Base-by-base conservation (phyloP, 2,113 vertebrate species). In the Platichthys flesus region DNA sequence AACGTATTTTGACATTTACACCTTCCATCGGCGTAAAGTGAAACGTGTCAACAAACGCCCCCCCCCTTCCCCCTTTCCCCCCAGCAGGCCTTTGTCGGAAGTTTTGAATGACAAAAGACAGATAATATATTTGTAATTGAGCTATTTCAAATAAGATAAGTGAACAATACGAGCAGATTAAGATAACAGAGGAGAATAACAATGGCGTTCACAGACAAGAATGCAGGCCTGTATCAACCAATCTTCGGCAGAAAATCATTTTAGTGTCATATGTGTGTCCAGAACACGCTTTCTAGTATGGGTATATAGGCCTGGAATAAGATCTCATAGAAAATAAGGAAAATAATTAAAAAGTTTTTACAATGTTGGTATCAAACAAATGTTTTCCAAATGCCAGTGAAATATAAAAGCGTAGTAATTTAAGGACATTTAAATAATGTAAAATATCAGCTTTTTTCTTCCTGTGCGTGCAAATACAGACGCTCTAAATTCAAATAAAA, bases 121-220 rank as follows among this genome's bases (percentile, higher is more conserved):
- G 85, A 92, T 90, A 83, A 91, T 79, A 83, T 72, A 82, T 88
- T 82, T 89, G 82, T 91, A 91, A 92, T 87, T 88, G 89, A 83
- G 84, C 87, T 70, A 78, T 89, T 92, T 85, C 67, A 88, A 90
- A 88, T 77, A 79, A 85, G 85, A 86, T 82, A 89, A 82, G 74
- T n/a, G 74, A 82, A 92, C 90, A 89, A 89, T 85, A 79, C 54
- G 42, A 68, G 55, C 78, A 77, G 91, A 90, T 92, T 87, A 88
- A 87, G 90, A 93, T 91, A 90, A 88, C 57, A 62, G 9, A 79
- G 88, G 35, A 56, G 81, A 89, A 91, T 78, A 91, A 93, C 91
- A 91, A 91, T 84, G 63, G 81, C 66, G 84, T 76, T 85, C 80
- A 64, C 49, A 54, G 71, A 76, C 62, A 86, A 86, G 90, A 93